Conservation (phyloP, 2,888 invertebrate species). For the Sussaba pulchella region DNA sequence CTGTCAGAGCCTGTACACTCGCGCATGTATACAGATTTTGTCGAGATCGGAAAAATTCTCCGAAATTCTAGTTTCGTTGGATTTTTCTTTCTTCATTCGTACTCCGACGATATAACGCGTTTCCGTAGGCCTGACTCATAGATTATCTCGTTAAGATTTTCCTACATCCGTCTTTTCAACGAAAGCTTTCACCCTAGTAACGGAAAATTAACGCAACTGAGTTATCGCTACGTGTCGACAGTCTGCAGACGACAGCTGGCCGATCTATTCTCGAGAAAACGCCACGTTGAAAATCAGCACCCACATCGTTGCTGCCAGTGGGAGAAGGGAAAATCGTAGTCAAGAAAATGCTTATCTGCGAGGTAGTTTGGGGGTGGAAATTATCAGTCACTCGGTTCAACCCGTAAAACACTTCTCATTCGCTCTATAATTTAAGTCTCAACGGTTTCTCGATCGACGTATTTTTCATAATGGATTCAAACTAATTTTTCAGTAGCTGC, state of each 20-base stretch:
- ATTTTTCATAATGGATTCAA: too few relatives aligned
- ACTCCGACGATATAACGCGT: too few relatives aligned
- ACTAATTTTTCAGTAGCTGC: too few relatives aligned
- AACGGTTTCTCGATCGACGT: neutral
- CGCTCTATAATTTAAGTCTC: neutral
- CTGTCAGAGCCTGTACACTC: too few relatives aligned
- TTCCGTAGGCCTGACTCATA: too few relatives aligned
- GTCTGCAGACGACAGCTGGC: conserved; percentile 1
- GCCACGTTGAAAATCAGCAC: conserved; percentile 6
- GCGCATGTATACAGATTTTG: too few relatives aligned
- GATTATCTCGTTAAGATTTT: neutral
- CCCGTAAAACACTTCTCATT: neutral
- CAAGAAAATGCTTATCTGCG: neutral
- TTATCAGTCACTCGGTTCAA: neutral
- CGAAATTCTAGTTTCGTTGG: too few relatives aligned
- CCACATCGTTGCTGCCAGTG: neutral
- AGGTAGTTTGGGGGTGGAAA: neutral
- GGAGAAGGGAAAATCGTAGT: neutral
- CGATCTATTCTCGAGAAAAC: neutral
- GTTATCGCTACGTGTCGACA: neutral
- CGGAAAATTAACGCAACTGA: conserved; percentile 4
- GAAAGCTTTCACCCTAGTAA: neutral
- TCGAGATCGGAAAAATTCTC: too few relatives aligned
- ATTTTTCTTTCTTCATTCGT: too few relatives aligned
- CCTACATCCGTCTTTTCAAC: neutral